Conservation (phyloP, 2,888 invertebrate species). For the Torymus aiolomorphi region DNA sequence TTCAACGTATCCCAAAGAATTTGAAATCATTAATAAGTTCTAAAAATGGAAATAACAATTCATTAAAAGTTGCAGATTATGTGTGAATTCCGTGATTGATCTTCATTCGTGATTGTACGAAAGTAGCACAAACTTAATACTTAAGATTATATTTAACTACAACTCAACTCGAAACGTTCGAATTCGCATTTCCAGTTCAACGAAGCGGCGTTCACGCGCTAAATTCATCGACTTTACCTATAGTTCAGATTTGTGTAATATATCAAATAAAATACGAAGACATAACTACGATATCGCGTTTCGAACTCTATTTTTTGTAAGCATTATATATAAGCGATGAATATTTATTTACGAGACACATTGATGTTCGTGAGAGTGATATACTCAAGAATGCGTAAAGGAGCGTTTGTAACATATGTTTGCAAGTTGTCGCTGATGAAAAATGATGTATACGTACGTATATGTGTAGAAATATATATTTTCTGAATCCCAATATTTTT, state of each 20-base stretch:
- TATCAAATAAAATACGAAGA: too few species aligned
- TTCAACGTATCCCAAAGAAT: background rate
- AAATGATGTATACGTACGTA: background rate
- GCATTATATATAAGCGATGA: constrained; percentile 7
- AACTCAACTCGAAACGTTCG: background rate
- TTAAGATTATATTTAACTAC: background rate
- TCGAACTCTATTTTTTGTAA: constrained; percentile 13
- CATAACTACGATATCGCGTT: too few species aligned
- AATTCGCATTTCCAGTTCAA: background rate
- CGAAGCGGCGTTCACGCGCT: background rate
- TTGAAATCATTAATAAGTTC: constrained; percentile 8
- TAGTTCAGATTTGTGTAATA: background rate
- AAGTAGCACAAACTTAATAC: constrained; percentile 17
- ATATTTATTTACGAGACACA: constrained; percentile 27
- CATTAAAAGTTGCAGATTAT: constrained; percentile 35
- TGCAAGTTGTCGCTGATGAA: background rate
- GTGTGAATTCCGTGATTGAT: background rate
- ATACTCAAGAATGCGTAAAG: constrained; percentile 15
- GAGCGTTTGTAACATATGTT: constrained; percentile 23
- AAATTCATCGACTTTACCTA: background rate
- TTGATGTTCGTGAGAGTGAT: background rate
- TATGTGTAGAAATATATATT: background rate
- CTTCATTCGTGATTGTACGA: background rate
- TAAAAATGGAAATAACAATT: constrained; percentile 1
- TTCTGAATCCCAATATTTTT: constrained; percentile 36